phyloP scores from a whole-genome alignment of 2,797 vertebrate species.

The Notamacropus eugenii region DNA sequence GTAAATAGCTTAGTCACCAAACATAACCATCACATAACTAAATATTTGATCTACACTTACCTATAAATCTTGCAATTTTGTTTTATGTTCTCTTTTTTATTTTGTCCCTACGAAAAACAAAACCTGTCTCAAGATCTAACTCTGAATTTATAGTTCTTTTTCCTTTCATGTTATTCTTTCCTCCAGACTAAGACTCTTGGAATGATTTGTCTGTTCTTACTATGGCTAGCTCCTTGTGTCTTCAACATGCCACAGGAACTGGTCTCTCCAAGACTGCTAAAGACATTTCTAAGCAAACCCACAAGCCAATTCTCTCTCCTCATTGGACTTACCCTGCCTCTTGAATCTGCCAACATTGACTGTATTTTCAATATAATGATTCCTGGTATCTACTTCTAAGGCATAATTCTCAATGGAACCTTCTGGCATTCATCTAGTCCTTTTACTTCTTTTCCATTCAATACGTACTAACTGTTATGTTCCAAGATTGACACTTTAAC shows the following conservation, averaged over 20 bases:
- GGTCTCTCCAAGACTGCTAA: background rate
- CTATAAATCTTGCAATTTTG: background rate
- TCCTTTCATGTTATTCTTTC: background rate
- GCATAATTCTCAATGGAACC: background rate
- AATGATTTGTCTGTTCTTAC: background rate
- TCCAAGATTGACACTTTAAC: background rate
- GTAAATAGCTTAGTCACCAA: background rate
- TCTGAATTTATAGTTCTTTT: background rate
- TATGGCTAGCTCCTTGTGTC: background rate
- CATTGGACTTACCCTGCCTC: background rate
- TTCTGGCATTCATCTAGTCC: background rate
- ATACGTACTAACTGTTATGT: background rate
- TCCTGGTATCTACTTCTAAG: background rate
- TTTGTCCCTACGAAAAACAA: background rate
- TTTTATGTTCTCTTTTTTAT: background rate
- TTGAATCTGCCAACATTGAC: background rate
- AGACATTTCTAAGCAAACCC: background rate
- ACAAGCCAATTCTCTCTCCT: background rate
- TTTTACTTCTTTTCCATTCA: background rate
- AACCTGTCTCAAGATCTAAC: background rate
- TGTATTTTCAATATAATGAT: background rate
- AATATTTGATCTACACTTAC: background rate
- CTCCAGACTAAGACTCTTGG: constrained; percentile 1
- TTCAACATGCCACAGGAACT: background rate
- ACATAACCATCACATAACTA: background rate